Base-by-base conservation (phyloP, 2,113 vertebrate species). In the Taurulus bubalis region DNA sequence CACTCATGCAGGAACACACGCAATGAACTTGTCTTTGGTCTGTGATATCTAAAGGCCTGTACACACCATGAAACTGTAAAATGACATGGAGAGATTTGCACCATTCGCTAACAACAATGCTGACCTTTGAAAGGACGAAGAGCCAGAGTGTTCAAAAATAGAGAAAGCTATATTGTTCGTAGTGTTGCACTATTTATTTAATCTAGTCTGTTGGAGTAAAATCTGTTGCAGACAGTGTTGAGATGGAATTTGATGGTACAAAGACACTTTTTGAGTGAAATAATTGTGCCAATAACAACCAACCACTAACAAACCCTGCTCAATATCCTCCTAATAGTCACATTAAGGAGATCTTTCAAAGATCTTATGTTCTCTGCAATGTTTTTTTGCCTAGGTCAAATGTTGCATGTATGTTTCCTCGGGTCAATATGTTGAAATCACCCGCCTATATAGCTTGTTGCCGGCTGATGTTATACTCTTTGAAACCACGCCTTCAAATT, bases 21-120 rank as follows among this genome's bases (percentile, higher is more conserved):
- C 71, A 30, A 77, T 69, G 16, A 76, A 67, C 22, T 32, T 34
- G 11, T 75, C 62, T 80, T 70, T 60, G 32, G 40, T 65, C 56
- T 24, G 47, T 47, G 38, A 69, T 45, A 16, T 79, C 58, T 26
- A 12, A 26, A 60, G 38, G 40, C 8, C 10, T 40, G 45, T 8
- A 55, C 42, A 26, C 55, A 6, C 55, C 11, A 26, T 28, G 24
- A 56, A 15, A 24, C n/a, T 12, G 53, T 56, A 10, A n/a, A 53
- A 53, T 53, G 49, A 4, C 20, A 3, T 22, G 24, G 38, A 49
- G 15, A 68, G n/a, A 49, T 58, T 60, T 3, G 5, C 26, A 45
- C 11, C 1, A 3, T n/a, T 66, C 62, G 64, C 16, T n/a, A 65
- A 18, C 11, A 65, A 8, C 26, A 56, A 14, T n/a, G 10, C 7